Evolutionary conservation across 2,888 invertebrate species (phyloP).

Genomic region (Nymphalis urticae): DNA sequence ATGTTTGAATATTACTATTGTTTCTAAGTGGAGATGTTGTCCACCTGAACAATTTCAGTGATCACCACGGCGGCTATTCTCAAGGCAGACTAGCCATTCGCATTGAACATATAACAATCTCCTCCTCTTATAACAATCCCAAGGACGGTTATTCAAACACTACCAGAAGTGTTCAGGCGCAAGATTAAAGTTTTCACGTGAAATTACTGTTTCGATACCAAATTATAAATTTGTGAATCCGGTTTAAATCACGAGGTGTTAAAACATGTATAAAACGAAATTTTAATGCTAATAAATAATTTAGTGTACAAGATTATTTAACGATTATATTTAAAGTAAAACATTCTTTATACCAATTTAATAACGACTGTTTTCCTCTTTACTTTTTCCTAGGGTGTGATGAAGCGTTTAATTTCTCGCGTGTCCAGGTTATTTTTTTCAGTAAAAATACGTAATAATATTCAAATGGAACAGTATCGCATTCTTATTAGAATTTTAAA

Average conservation of each 20-base stretch:
- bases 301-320: slow-evolving; percentile 19
- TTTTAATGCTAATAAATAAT: slow-evolving; percentile 15
- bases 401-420: slow-evolving; percentile 34
- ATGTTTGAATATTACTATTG: too few relatives aligned
- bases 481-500: slow-evolving; percentile 36
- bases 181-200: too few relatives aligned
- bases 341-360: slow-evolving; percentile 4
- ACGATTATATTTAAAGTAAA: slow-evolving; percentile 12
- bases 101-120: too few relatives aligned
- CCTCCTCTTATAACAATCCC: too few relatives aligned
- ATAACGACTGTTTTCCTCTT: slow-evolving; percentile 24
- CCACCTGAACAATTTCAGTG: too few relatives aligned
- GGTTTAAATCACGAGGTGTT: slow-evolving; percentile 12
- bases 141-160: too few relatives aligned
- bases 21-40: too few relatives aligned
- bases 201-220: too few relatives aligned
- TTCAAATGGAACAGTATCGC: slow-evolving; percentile 38
- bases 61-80: too few relatives aligned
- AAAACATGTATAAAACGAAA: slow-evolving; percentile 23
- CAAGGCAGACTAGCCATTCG: too few relatives aligned
- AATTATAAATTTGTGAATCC: slow-evolving; percentile 1
- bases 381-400: slow-evolving; percentile 21
- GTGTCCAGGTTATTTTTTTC: slow-evolving; percentile 32
- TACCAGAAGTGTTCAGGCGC: too few relatives aligned
- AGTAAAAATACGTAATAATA: slow-evolving; percentile 34